Evolutionary conservation across 2,797 vertebrate genomes (phyloP), one percentile per base, ranked within the genome.

Genomic region (Phrynocephalus guinanensis): DNA sequence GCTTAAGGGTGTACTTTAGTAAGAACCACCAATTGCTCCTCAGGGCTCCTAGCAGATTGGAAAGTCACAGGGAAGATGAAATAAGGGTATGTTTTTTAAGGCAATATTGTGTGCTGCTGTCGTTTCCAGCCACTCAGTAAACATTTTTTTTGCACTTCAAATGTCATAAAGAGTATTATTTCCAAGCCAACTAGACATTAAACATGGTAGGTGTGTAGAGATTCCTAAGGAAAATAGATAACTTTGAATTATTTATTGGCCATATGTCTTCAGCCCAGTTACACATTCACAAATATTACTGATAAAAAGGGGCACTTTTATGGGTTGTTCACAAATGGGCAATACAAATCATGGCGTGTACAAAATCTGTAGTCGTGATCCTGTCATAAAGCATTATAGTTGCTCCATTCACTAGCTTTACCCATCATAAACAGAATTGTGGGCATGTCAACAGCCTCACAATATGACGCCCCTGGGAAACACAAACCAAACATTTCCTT

Each of bases 171-270:
- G 92, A 94, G 95, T 94, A 93, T 94, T 91, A 92, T 96, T 96
- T 96, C 91, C 77, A 93, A 91, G 90, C 93, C 95, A 93, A 93
- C 88, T 90, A 94, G 95, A 90, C 93, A 94, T 93, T 95, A 93
- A 93, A 94, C 87, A 91, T 94, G 91, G 92, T 94, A 95, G 92
- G 91, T 95, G 84, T 92, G 68, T 89, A 92, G 91, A 89, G 92
- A 44, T 4, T 44, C 38, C 38, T 44, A 44, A 44, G 91, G 92
- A 91, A 93, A 93, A 96, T 87, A 95, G 94, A 94, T 95, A 95
- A 94, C 93, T 93, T 95, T 97, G 96, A 96, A 97, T 97, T 97
- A 97, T 96, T 97, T 97, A 96, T 96, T 93, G 85, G 86, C 93
- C 94, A 91, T 95, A 93, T 95, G 93, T 96, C 93, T 96, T 95